A percentile compares a stretch with the other conserved stretches of the same genome.
These are phyloP conservation scores for Caenorhabditis afra DNA, from an alignment of 2,888 invertebrate species.

Conservation along the genomic window DNA sequence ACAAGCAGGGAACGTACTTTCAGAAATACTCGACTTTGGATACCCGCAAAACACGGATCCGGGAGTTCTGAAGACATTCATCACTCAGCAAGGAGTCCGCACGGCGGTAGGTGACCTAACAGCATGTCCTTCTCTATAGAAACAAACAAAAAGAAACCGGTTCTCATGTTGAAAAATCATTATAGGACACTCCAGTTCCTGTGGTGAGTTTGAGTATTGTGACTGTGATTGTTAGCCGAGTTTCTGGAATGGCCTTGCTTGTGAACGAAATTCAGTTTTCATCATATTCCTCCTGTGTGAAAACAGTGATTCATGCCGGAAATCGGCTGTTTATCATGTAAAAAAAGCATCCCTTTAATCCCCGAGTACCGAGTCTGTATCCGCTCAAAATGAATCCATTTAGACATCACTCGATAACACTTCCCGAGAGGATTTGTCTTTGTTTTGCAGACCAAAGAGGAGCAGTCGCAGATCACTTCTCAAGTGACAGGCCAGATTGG, in stretches of 20 bases:
- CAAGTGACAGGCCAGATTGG: conserved; percentile 89
- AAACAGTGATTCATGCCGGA: conserved; percentile 16
- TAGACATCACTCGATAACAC: conserved; percentile 10
- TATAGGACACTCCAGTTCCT: conserved; percentile 64
- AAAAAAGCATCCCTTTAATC: not conserved
- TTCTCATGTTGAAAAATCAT: conserved; percentile 3
- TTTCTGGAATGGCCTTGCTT: conserved; percentile 20
- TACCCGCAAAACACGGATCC: conserved; percentile 99
- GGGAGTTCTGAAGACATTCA: conserved; percentile 98
- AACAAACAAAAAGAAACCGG: conserved; percentile 12
- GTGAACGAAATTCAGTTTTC: not conserved
- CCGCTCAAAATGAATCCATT: not conserved
- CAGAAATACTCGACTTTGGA: conserved; percentile 98
- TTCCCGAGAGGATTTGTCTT: conserved; percentile 18
- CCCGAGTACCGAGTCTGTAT: conserved; percentile 1
- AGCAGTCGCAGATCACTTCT: conserved; percentile 98
- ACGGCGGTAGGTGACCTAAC: conserved; percentile 75
- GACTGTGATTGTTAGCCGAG: conserved; percentile 24
- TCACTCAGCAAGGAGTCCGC: conserved; percentile 96
- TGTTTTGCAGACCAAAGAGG: conserved; percentile 91
- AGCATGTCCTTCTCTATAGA: not conserved
- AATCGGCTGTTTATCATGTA: not conserved
- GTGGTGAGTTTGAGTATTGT: conserved; percentile 62
- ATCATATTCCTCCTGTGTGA: conserved; percentile 2
- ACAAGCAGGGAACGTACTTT: conserved; percentile 61